A percentile compares a stretch with the other conserved stretches of the same genome.
These are phyloP conservation scores for Seriola dumerili DNA, from an alignment of 2,113 vertebrate species.

Conservation along the genomic window DNA sequence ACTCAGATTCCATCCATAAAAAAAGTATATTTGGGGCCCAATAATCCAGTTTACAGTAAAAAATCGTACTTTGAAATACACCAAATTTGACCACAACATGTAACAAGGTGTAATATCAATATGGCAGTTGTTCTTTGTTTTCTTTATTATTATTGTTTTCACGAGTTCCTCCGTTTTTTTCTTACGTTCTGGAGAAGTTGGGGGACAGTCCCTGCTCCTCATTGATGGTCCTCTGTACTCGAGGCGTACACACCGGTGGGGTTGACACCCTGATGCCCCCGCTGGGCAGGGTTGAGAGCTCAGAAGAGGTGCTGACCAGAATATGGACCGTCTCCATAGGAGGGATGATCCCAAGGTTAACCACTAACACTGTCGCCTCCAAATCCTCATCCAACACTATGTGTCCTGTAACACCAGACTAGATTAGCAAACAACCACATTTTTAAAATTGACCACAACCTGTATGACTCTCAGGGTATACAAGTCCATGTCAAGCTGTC, in stretches of 20 bases:
- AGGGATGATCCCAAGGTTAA: constrained; percentile 91
- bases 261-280: constrained; percentile 91
- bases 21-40: neutral
- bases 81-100: neutral
- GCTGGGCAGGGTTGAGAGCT: constrained; percentile 90
- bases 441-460: no score
- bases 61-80: neutral
- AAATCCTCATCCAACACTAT: constrained; percentile 93
- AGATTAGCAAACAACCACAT: constrained; percentile 1
- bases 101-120: neutral
- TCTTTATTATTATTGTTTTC: neutral
- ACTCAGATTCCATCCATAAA: neutral
- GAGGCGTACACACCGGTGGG: constrained; percentile 90
- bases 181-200: constrained; percentile 87
- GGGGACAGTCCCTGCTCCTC: constrained; percentile 83
- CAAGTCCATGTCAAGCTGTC: neutral
- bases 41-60: neutral
- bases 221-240: constrained; percentile 86
- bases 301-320: constrained; percentile 95
- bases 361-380: constrained; percentile 91
- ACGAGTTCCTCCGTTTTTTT: neutral
- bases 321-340: constrained; percentile 91
- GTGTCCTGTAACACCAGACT: constrained; percentile 78
- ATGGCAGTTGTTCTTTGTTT: neutral
- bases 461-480: no score